Percentiles rank a stretch among this genome's conserved stretches.
These are phyloP conservation scores for Furcula furcula DNA, from an alignment of 2,888 invertebrate genomes.

Conservation along the genomic window DNA sequence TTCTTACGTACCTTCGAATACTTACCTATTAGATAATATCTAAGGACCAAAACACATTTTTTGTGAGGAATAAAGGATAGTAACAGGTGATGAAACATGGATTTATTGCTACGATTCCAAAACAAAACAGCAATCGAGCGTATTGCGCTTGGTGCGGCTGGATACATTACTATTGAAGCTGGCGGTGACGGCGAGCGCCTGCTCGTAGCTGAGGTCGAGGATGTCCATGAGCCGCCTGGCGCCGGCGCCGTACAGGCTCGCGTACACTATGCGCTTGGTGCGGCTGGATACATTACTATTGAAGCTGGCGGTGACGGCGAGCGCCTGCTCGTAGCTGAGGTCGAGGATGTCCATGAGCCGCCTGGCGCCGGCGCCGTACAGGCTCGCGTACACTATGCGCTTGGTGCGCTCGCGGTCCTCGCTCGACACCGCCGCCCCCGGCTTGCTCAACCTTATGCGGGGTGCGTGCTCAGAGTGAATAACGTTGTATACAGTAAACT, in stretches of 20 bases:
- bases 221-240: slow-evolving; percentile 60
- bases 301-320: slow-evolving; percentile 54
- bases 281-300: slow-evolving; percentile 70
- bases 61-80: no score
- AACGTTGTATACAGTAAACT: no score
- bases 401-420: slow-evolving; percentile 74
- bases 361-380: slow-evolving; percentile 74
- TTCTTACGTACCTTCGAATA: no score
- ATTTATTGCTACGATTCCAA: no score
- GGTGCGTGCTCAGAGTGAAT: no score
- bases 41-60: no score
- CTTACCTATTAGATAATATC: no score
- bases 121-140: no score
- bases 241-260: slow-evolving; percentile 76
- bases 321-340: slow-evolving; percentile 50
- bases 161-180: no score
- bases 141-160: no score
- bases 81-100: no score
- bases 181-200: slow-evolving; percentile 49
- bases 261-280: slow-evolving; percentile 76
- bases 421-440: slow-evolving; percentile 32
- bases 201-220: slow-evolving; percentile 49
- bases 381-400: slow-evolving; percentile 71
- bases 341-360: slow-evolving; percentile 64
- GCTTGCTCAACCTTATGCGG: slow-evolving; percentile 64